Conservation (phyloP, 2,797 vertebrate species). For the Danio choprae region DNA sequence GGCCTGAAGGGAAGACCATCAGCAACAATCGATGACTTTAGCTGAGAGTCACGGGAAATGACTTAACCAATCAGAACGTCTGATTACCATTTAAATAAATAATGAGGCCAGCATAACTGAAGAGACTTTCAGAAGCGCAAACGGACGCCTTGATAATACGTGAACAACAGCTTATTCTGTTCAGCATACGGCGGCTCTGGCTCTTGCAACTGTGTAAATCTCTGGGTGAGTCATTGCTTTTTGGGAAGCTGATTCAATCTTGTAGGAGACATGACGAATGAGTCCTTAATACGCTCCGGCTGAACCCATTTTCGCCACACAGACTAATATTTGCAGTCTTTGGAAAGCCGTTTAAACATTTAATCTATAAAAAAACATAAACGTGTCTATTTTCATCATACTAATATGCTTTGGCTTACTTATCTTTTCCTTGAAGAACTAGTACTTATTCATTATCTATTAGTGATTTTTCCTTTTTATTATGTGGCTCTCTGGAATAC, state of each 20-base stretch:
- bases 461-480: no score
- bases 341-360: no score
- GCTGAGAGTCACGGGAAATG: conserved; percentile 27
- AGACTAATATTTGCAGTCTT: conserved; percentile 46
- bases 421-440: no score
- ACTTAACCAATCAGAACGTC: conserved; percentile 38
- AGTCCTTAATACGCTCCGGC: conserved; percentile 38
- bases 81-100: not conserved
- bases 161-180: conserved; percentile 42
- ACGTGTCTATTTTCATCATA: no score
- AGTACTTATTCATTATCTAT: no score
- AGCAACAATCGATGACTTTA: conserved; percentile 45
- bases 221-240: conserved; percentile 55
- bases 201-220: conserved; percentile 20
- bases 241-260: conserved; percentile 50
- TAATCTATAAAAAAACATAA: no score
- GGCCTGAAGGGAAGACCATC: conserved; percentile 18
- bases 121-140: not conserved
- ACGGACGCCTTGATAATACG: conserved; percentile 12
- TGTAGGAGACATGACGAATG: conserved; percentile 48
- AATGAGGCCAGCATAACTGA: not conserved
- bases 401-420: no score
- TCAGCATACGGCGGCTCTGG: conserved; percentile 41
- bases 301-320: conserved; percentile 41
- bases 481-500: no score